Percentiles rank a stretch among this genome's conserved stretches.
Evolutionary conservation across 2,113 vertebrate genomes (phyloP).

Genomic region (Plotosus lineatus): DNA sequence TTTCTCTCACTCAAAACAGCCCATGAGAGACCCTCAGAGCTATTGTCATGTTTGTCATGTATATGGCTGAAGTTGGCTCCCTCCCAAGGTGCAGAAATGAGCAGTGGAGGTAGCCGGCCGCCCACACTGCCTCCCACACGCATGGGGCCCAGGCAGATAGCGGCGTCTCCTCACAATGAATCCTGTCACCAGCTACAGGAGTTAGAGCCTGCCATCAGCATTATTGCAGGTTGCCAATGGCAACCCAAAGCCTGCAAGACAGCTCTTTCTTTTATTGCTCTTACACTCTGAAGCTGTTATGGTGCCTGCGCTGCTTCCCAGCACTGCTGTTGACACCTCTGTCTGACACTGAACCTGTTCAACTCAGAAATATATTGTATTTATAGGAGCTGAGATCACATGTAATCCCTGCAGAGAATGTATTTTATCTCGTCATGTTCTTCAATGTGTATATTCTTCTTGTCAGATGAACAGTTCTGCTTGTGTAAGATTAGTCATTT

Average conservation of each 20-base stretch:
- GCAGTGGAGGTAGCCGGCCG: constrained; percentile 38
- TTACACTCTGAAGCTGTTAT: constrained; percentile 44
- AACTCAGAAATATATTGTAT: constrained; percentile 7
- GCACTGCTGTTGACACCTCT: constrained; percentile 47
- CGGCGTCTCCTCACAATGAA: constrained; percentile 38
- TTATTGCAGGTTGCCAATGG: constrained; percentile 53
- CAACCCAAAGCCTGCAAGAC: constrained; percentile 49
- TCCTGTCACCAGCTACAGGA: constrained; percentile 52
- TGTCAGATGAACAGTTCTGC: background rate
- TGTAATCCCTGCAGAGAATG: constrained; percentile 9
- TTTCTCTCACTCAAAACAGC: background rate
- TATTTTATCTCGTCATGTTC: background rate
- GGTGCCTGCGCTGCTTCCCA: constrained; percentile 12
- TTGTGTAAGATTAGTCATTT: background rate
- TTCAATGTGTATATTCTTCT: background rate
- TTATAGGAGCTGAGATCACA: constrained; percentile 24
- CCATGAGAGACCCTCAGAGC: constrained; percentile 2
- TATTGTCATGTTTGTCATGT: constrained; percentile 38
- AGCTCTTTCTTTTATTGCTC: constrained; percentile 34
- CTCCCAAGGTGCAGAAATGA: constrained; percentile 41
- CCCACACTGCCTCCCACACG: constrained; percentile 47
- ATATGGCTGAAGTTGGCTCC: constrained; percentile 26
- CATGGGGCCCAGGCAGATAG: constrained; percentile 20
- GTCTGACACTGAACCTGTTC: constrained; percentile 20
- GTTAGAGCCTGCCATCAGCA: constrained; percentile 36